These are phyloP conservation scores for Baccha elongata DNA, from an alignment of 2,888 invertebrate species.

Conservation along the genomic window DNA sequence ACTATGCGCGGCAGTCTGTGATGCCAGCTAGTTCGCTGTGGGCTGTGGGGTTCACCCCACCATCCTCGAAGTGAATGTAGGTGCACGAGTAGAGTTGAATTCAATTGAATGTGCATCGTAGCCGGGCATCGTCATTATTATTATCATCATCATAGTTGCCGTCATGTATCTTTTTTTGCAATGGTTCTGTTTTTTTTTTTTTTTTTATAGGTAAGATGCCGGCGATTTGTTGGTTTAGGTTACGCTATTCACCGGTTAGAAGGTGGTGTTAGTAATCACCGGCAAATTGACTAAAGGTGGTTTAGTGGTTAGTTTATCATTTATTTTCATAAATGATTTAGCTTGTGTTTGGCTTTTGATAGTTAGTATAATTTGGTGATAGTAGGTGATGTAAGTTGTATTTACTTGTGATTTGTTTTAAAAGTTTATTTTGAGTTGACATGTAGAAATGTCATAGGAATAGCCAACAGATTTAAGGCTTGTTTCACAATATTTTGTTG, in stretches of 20 bases:
- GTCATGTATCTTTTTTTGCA: constrained; percentile 65
- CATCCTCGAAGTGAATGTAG: constrained; percentile 37
- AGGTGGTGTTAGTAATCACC: constrained; percentile 59
- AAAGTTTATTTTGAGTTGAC: too few species aligned
- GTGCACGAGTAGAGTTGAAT: constrained; percentile 49
- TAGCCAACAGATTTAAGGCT: too few species aligned
- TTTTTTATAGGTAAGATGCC: constrained; percentile 57
- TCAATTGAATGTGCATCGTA: constrained; percentile 56
- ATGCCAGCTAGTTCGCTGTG: constrained; percentile 17
- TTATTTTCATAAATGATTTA: constrained; percentile 54
- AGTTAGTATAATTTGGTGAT: constrained; percentile 25
- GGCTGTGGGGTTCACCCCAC: constrained; percentile 30
- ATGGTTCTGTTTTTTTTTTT: constrained; percentile 53
- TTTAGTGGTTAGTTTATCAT: constrained; percentile 57
- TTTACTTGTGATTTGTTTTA: too few species aligned
- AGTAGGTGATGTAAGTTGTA: constrained; percentile 14
- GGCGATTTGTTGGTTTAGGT: constrained; percentile 56
- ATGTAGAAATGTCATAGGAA: too few species aligned
- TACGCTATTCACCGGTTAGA: constrained; percentile 43
- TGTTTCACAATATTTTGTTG: too few species aligned
- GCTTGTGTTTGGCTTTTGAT: constrained; percentile 34
- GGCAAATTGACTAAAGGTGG: constrained; percentile 63
- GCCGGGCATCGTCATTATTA: constrained; percentile 37
- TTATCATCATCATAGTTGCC: constrained; percentile 28
- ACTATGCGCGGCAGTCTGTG: constrained; percentile 30